Evolutionary conservation across 2,888 invertebrate genomes (phyloP), one percentile per base, ranked within the genome.

Genomic region (Paralinhomoeus sp.): DNA sequence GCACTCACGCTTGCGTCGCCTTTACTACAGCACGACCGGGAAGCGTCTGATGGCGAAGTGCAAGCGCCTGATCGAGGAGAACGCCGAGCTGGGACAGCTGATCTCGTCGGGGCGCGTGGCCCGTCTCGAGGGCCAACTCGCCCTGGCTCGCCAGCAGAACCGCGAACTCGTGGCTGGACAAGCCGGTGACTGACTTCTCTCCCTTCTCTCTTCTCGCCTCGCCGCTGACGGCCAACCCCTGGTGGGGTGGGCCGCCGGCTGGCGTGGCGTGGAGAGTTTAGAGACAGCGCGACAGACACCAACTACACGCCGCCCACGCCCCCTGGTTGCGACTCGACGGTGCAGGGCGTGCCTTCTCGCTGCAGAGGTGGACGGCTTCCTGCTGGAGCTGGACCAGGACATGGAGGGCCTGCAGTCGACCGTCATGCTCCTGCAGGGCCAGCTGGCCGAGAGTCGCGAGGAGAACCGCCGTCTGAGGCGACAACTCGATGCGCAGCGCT

Each of bases 1-100:
- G n/a, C n/a, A n/a, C n/a, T n/a, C n/a, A n/a, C 15, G 24, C n/a
- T 41, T 40, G 9, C 5, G 20, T 21, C 3, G 5, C 24, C 12
- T 12, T 5, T 24, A 22, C n/a, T 46, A 43, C 62, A 75, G 87
- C 50, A 87, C 87, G 69, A 89, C 89, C 40, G 93, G 93, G 50
- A 93, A 91, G 67, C 76, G 89, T 53, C 70, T 93, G 52, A 91
- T 93, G 91, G 87, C 89, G 13, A 87, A 89, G 64, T 93, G 91
- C 63, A 75, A 89, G 49, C 69, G 85, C 52, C 67, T 93, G 40
- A 81, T 89, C 62, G 85, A 89, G 65, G 91, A 93, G 65, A 93
- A 93, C 66, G 91, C 91, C 65, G 91, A 93, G 60, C 71, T 93
- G 21, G 91, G 91, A 15, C 80, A 84, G 60, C 80, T 84, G 73